Percentiles rank a stretch among this genome's conserved stretches.
phyloP scores from a whole-genome alignment of 2,113 vertebrate genomes.

The Pseudorectes ferrugineus region DNA sequence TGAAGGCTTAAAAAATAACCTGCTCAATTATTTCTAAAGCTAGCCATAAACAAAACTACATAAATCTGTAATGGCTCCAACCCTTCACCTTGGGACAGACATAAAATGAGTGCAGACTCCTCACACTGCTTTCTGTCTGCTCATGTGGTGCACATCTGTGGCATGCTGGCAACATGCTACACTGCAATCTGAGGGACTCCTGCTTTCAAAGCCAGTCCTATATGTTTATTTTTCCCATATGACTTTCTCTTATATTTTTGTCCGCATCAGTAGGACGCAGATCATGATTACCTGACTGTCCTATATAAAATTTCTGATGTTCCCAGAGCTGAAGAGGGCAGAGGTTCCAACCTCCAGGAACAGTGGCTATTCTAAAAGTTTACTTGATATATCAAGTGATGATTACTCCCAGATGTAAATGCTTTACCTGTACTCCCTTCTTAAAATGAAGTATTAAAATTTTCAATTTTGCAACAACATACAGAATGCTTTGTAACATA shows the following conservation, averaged over 20 bases:
- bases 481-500: neutral
- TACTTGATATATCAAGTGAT: neutral
- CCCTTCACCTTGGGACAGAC: constrained; percentile 21
- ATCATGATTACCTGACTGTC: neutral
- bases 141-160: constrained; percentile 71
- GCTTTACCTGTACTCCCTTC: neutral
- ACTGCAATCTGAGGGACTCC: neutral
- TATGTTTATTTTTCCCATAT: neutral
- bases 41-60: neutral
- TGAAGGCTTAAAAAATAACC: neutral
- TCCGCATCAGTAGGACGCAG: neutral
- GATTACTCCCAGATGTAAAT: neutral
- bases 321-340: neutral
- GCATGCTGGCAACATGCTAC: neutral
- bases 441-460: neutral
- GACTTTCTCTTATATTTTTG: neutral
- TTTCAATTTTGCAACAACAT: neutral
- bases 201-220: constrained; percentile 20
- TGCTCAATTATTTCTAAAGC: constrained; percentile 7
- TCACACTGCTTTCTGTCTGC: constrained; percentile 17
- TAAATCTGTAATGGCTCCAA: constrained; percentile 31
- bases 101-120: constrained; percentile 32
- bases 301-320: neutral
- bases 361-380: neutral
- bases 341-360: neutral